Evolutionary conservation across 2,888 invertebrate genomes (phyloP).

Genomic region (Mystacides longicornis): DNA sequence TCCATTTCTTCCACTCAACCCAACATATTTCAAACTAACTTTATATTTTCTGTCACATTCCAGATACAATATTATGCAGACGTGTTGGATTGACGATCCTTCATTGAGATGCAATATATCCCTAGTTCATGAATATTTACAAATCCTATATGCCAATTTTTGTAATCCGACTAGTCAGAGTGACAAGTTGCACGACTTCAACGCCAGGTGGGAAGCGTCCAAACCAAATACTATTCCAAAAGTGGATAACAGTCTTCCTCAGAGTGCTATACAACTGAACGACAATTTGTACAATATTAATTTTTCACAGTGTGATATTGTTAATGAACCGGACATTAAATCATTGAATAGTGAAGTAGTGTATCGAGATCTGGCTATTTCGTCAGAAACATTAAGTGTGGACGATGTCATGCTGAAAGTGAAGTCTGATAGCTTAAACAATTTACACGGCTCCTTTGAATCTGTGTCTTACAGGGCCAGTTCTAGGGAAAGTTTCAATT

Average conservation of each 20-base stretch:
- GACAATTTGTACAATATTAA: slow-evolving; percentile 33
- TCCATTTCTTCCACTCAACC: too few species aligned
- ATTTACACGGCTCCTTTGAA: slow-evolving; percentile 64
- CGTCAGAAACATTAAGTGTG: slow-evolving; percentile 20
- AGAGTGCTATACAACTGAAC: slow-evolving; percentile 22
- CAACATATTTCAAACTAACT: too few species aligned
- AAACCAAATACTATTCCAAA: slow-evolving; percentile 58
- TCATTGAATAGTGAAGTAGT: slow-evolving; percentile 32
- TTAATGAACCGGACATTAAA: slow-evolving; percentile 38
- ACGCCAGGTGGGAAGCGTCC: slow-evolving; percentile 64
- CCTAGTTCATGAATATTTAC: slow-evolving; percentile 41
- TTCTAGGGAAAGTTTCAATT: background rate
- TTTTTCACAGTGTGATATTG: slow-evolving; percentile 29
- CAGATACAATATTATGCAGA: slow-evolving; percentile 65
- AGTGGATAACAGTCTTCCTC: slow-evolving; percentile 45
- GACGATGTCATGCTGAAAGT: slow-evolving; percentile 39
- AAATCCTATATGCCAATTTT: slow-evolving; percentile 40
- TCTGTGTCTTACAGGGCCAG: slow-evolving; percentile 34
- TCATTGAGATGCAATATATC: slow-evolving; percentile 35
- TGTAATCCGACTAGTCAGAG: slow-evolving; percentile 29
- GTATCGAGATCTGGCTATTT: slow-evolving; percentile 9
- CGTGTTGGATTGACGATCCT: slow-evolving; percentile 54
- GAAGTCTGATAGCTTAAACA: slow-evolving; percentile 52
- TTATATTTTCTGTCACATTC: too few species aligned
- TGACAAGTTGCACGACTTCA: slow-evolving; percentile 50